A percentile compares a stretch with the other conserved stretches of the same genome.
These are phyloP conservation scores for Daphoenositta chrysoptera DNA, from an alignment of 2,113 vertebrate species.

Conservation along the genomic window DNA sequence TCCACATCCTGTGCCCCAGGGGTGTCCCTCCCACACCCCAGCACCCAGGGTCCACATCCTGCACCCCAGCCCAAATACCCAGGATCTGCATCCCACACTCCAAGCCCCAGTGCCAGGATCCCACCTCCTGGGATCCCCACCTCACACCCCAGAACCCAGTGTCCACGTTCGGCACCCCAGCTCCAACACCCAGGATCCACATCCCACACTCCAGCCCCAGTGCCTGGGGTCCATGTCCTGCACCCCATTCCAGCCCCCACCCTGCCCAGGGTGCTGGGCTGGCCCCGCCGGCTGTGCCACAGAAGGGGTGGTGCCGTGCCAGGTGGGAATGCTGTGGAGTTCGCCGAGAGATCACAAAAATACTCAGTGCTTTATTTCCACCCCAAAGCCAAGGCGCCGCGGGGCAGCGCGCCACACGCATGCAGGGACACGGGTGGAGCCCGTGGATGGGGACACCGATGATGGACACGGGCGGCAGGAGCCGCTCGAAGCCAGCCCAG, in stretches of 20 bases:
- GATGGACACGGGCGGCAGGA: neutral
- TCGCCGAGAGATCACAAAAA: neutral
- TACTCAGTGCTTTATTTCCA: slow-evolving; percentile 28
- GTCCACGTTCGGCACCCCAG: neutral
- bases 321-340: neutral
- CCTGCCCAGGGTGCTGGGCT: neutral
- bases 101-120: neutral
- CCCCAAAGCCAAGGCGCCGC: neutral
- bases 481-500: fast-evolving
- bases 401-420: neutral
- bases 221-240: fast-evolving
- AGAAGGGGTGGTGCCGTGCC: too few species aligned
- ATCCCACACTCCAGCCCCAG: neutral
- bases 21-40: neutral
- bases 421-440: neutral
- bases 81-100: neutral
- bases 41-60: neutral
- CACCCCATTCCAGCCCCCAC: neutral
- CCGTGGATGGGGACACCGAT: neutral
- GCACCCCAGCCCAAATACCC: neutral
- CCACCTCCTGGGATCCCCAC: neutral
- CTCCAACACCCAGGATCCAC: neutral
- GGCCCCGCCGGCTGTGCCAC: fast-evolving
- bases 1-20: neutral
- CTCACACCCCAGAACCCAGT: neutral